A percentile compares a stretch with the other conserved stretches of the same genome.
Evolutionary conservation across 2,113 vertebrate species (phyloP).

Genomic region (Nyctibius bracteatus): DNA sequence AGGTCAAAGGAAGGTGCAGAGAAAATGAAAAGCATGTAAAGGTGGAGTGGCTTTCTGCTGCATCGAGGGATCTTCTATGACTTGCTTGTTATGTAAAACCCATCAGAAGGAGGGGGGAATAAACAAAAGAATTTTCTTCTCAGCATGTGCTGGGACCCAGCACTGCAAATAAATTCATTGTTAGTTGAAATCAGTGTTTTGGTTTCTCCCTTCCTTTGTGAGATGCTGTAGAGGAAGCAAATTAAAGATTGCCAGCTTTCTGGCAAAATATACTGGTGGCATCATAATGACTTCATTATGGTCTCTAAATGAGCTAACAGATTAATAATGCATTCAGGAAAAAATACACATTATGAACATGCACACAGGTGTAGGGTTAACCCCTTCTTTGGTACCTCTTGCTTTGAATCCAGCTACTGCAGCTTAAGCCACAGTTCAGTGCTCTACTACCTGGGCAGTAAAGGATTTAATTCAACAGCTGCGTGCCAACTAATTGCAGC

Average conservation of each 20-base stretch:
- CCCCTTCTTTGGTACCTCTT: neutral
- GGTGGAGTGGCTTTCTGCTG: neutral
- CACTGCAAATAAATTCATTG: slow-evolving; percentile 21
- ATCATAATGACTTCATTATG: slow-evolving; percentile 50
- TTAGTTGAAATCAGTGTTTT: slow-evolving; percentile 48
- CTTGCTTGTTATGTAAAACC: neutral
- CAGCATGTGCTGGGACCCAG: neutral
- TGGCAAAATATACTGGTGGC: slow-evolving; percentile 32
- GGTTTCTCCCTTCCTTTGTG: slow-evolving; percentile 56
- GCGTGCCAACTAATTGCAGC: neutral
- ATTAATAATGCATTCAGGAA: neutral
- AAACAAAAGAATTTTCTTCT: slow-evolving; percentile 33
- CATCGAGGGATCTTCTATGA: neutral
- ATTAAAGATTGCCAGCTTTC: slow-evolving; percentile 44
- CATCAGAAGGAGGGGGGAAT: neutral
- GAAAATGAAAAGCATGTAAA: neutral
- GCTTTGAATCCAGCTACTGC: neutral
- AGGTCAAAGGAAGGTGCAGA: neutral
- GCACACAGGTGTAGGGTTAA: slow-evolving; percentile 28
- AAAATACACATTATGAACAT: neutral
- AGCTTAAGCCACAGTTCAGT: neutral
- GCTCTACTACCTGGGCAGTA: neutral
- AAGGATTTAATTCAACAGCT: neutral
- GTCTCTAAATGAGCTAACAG: slow-evolving; percentile 37
- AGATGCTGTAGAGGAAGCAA: slow-evolving; percentile 42